Evolutionary conservation across 2,888 invertebrate genomes (phyloP), one percentile per base, ranked within the genome.

Genomic region (Drosophila kambysellisi): DNA sequence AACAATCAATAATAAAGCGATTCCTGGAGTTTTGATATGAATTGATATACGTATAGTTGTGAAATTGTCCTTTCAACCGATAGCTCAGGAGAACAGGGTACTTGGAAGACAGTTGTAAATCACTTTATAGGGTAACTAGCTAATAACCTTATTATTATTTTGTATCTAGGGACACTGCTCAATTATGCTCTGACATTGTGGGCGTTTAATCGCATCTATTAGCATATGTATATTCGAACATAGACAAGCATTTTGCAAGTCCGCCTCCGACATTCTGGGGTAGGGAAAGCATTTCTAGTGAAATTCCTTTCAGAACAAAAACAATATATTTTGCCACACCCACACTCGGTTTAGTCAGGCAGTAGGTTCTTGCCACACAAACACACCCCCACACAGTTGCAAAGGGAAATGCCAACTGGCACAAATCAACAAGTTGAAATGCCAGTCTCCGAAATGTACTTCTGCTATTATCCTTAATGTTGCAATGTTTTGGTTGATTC

Each of bases 201-300:
- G 86, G 86, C 87, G 90, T 69, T 77, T 90, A 90, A 90, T 90
- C 86, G 89, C 87, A 90, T 83, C 90, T 87, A 90, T 86, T 88
- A 86, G 83, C 78, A 82, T 46, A 25, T 46, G 46, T 15, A 46
- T 46, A 46, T 46, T 46, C 8, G 46, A 15, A 74, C 74, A 62
- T 62, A 61, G 71, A 51, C 57, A 62, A 64, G 70, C 52, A 64
- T 82, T 72, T 79, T 68, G 54, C 33, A 67, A 58, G 68, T 64
- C 78, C 74, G 62, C 68, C 76, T 48, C 53, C 68, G 41, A 59
- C 66, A 50, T 43, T 50, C n/a, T 20, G 7, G 20, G 15, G 7
- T 12, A 5, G n/a, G 20, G 39, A 15, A 37, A 43, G 41, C 35
- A 43, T 41, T 70, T 67, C 61, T 58, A 54, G 43, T 53, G 32